Evolutionary conservation across 2,113 vertebrate species (phyloP).

Genomic region (Archilochus colubris): DNA sequence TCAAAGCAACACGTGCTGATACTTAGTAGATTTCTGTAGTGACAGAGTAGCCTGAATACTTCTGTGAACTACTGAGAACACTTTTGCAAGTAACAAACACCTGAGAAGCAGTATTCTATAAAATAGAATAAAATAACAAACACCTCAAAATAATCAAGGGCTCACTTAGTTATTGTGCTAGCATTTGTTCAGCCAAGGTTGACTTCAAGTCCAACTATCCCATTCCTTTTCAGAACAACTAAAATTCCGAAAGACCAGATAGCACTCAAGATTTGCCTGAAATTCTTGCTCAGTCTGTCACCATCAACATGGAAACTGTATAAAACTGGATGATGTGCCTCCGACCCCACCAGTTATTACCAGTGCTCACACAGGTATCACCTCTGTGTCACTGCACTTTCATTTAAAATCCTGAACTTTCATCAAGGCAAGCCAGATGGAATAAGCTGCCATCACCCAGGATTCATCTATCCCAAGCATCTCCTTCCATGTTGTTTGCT

Average conservation of each 20-base stretch:
- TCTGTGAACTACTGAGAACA: not conserved
- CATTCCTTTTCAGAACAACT: conserved; percentile 63
- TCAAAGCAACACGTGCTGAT: not conserved
- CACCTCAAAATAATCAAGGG: not conserved
- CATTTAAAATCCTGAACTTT: not conserved
- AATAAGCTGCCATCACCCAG: conserved; percentile 5
- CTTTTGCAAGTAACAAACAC: not conserved
- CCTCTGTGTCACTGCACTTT: not conserved
- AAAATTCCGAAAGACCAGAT: conserved; percentile 78
- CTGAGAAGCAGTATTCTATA: not conserved
- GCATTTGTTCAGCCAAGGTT: not conserved
- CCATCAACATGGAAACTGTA: conserved; percentile 55
- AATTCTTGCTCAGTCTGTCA: conserved; percentile 27
- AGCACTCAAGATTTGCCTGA: conserved; percentile 32
- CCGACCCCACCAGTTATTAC: conserved; percentile 37
- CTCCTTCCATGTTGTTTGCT: conserved; percentile 48
- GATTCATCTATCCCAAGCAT: not conserved
- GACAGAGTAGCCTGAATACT: not conserved
- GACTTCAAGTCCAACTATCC: not conserved
- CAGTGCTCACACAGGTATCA: not conserved
- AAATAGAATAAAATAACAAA: not conserved
- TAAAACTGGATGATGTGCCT: conserved; percentile 39
- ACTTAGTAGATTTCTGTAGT: not conserved
- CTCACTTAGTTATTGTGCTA: not conserved
- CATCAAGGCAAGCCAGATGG: conserved; percentile 15